Base-by-base conservation (phyloP, 2,113 vertebrate genomes). In the Arizona elegans region DNA sequence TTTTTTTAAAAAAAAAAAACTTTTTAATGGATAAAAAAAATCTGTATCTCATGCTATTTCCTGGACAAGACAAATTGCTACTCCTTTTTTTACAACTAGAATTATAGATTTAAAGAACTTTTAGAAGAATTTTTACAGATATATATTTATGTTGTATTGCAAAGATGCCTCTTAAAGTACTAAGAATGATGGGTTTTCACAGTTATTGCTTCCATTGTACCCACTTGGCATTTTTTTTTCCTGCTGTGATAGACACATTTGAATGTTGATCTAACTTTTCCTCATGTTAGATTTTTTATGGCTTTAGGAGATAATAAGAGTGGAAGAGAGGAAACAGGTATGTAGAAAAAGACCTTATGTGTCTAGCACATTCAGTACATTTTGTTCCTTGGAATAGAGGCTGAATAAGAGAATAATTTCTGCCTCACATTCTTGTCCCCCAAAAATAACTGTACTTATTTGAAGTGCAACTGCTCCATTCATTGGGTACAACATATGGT, bases 51-150 rank as follows among this genome's bases (percentile, higher is more conserved):
- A 70, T 47, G 23, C 0, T 86, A 90, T 87, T 94, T 95, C 86
- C 90, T 70, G 75, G 65, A 59, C 47, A 92, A 91, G 88, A 92
- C 15, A 23, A 89, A 43, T 87, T 56, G 62, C 55, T 92, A 52
- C 91, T 96, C 88, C 88, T 89, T 81, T 58, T 93, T 17, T 94
- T 91, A 87, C 70, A 92, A 89, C 96, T 95, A 86, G 75, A 53
- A 91, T 90, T 93, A 95, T 87, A 94, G 95, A 95, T 96, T 96
- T 96, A 95, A 97, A 91, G 38, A 93, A 15, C 95, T 95, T 92
- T 96, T 96, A 94, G 90, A 95, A 93, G 90, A 95, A 96, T 96
- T 96, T 96, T 93, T 95, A 94, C 90, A 1, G 0, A 92, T 92
- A 70, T 95, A 50, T 92, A 70, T 91, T 92, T 94, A 0, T 0